phyloP scores from a whole-genome alignment of 2,888 invertebrate genomes.

The Altica lythri region DNA sequence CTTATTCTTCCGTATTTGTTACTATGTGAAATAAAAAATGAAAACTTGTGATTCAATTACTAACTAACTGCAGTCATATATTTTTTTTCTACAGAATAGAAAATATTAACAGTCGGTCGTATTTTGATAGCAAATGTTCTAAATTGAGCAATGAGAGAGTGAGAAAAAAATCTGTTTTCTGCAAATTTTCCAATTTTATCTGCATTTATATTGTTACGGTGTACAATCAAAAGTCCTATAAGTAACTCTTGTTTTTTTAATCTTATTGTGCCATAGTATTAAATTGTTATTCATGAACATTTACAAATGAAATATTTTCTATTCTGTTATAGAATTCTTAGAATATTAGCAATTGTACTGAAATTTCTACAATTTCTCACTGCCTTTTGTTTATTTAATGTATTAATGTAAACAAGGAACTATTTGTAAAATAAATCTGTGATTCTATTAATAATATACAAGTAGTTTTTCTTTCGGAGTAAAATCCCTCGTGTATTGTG shows the following conservation, averaged over 20 bases:
- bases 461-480: no score
- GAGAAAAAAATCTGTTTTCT: no score
- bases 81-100: not conserved
- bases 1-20: not conserved
- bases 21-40: not conserved
- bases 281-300: not conserved
- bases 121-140: no score
- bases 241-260: not conserved
- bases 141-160: no score
- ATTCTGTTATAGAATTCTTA: slow-evolving; percentile 1
- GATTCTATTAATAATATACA: slow-evolving; percentile 48
- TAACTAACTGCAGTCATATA: not conserved
- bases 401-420: slow-evolving; percentile 52
- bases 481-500: no score
- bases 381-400: slow-evolving; percentile 51
- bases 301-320: not conserved
- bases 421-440: slow-evolving; percentile 58
- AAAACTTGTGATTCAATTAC: not conserved
- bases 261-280: not conserved
- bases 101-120: no score
- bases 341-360: slow-evolving; percentile 40
- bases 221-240: not conserved
- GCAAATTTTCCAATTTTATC: no score
- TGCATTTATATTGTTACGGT: not conserved
- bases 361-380: slow-evolving; percentile 37